A percentile compares a stretch with the other conserved stretches of the same genome.
phyloP scores from a whole-genome alignment of 2,797 vertebrate species.

The Spinus pinus region DNA sequence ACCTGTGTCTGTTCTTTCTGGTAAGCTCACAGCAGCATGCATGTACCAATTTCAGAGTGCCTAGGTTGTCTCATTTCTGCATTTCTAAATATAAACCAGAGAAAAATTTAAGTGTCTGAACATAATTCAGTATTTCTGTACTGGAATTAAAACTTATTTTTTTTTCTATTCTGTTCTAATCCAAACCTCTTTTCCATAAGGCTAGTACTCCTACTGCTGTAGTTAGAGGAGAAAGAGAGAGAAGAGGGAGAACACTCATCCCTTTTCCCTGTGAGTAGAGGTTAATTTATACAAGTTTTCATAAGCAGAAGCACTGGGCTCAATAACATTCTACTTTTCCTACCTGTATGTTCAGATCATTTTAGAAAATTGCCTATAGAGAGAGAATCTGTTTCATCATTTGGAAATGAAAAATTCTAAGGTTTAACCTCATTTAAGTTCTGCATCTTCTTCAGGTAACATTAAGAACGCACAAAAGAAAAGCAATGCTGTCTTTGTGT shows the following conservation, averaged over 20 bases:
- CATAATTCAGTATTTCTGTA: neutral
- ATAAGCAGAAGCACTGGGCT: neutral
- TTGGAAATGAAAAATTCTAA: neutral
- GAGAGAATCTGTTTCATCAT: neutral
- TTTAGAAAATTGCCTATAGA: neutral
- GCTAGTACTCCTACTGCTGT: neutral
- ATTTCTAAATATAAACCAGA: neutral
- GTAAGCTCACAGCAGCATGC: neutral
- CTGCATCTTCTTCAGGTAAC: neutral
- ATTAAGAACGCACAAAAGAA: neutral
- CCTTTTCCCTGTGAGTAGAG: neutral
- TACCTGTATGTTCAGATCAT: neutral
- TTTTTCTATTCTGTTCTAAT: neutral
- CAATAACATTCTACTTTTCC: neutral
- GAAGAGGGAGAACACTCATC: neutral
- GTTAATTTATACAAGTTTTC: neutral
- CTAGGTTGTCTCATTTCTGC: neutral
- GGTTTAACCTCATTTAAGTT: neutral
- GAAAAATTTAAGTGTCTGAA: neutral
- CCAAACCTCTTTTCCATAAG: neutral
- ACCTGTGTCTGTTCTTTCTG: neutral
- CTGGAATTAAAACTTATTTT: neutral
- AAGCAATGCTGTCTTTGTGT: neutral
- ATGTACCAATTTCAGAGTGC: neutral
- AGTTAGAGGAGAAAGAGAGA: neutral